These are phyloP conservation scores for Pelvicachromis taeniatus DNA, from an alignment of 2,113 vertebrate species.

Conservation along the genomic window DNA sequence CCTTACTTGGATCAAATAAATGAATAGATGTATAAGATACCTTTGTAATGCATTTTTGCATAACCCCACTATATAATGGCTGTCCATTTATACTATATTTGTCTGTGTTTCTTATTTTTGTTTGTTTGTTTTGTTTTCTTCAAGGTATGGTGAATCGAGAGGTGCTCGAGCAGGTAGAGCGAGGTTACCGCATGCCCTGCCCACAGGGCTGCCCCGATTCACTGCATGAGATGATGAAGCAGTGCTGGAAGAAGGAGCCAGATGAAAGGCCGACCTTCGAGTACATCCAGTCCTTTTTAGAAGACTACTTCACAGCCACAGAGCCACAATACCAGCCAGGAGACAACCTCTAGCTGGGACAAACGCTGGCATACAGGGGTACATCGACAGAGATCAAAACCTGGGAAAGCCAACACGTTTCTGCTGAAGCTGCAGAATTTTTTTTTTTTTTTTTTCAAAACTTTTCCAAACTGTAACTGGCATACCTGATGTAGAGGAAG, in stretches of 20 bases:
- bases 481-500: neutral
- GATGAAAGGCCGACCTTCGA: constrained; percentile 97
- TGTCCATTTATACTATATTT: neutral
- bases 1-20: neutral
- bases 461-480: constrained; percentile 6
- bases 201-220: constrained; percentile 95
- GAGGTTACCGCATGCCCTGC: constrained; percentile 94
- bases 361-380: neutral
- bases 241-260: constrained; percentile 96
- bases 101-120: neutral
- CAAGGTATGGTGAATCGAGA: constrained; percentile 96
- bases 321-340: constrained; percentile 77
- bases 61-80: neutral
- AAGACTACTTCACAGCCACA: constrained; percentile 87
- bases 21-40: neutral
- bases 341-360: constrained; percentile 72
- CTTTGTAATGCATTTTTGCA: neutral
- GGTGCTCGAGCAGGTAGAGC: constrained; percentile 93
- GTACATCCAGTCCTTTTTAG: constrained; percentile 96
- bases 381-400: neutral
- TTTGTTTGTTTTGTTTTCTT: neutral
- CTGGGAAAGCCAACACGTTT: neutral
- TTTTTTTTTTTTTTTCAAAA: neutral
- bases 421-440: neutral
- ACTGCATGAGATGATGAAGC: constrained; percentile 94